Percentiles rank a stretch among this genome's conserved stretches.
Evolutionary conservation across 2,797 vertebrate genomes (phyloP).

Genomic region (Triplophysa bombifrons): DNA sequence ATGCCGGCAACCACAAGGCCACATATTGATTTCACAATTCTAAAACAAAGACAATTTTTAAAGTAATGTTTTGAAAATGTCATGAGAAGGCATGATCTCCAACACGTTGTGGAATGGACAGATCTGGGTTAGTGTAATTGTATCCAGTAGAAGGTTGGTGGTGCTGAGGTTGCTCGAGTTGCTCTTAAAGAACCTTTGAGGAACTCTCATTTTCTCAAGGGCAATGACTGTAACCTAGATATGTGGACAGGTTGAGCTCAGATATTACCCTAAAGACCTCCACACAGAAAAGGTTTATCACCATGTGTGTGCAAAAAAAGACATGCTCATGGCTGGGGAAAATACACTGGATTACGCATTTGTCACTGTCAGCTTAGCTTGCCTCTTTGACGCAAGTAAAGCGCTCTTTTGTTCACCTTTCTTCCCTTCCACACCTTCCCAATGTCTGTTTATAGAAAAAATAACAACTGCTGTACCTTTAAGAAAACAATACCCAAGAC

Average conservation of each 20-base stretch:
- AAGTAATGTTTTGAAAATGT: neutral
- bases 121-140: constrained; percentile 20
- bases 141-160: constrained; percentile 28
- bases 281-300: constrained; percentile 51
- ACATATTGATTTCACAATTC: neutral
- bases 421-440: constrained; percentile 9
- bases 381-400: constrained; percentile 49
- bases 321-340: constrained; percentile 44
- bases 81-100: neutral
- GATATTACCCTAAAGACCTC: constrained; percentile 49
- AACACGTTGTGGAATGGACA: neutral
- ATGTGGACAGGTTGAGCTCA: constrained; percentile 38
- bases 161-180: constrained; percentile 29
- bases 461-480: constrained; percentile 11
- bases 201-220: constrained; percentile 40
- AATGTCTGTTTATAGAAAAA: constrained; percentile 22
- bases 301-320: constrained; percentile 22
- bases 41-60: neutral
- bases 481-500: constrained; percentile 22
- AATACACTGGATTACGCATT: constrained; percentile 49
- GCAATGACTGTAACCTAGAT: constrained; percentile 49
- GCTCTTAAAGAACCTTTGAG: constrained; percentile 38
- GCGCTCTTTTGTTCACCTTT: constrained; percentile 30
- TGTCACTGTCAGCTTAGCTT: constrained; percentile 57
- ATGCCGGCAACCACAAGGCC: neutral